Evolutionary conservation across 2,888 invertebrate species (phyloP).

Genomic region (Hipparchia sbordonii): DNA sequence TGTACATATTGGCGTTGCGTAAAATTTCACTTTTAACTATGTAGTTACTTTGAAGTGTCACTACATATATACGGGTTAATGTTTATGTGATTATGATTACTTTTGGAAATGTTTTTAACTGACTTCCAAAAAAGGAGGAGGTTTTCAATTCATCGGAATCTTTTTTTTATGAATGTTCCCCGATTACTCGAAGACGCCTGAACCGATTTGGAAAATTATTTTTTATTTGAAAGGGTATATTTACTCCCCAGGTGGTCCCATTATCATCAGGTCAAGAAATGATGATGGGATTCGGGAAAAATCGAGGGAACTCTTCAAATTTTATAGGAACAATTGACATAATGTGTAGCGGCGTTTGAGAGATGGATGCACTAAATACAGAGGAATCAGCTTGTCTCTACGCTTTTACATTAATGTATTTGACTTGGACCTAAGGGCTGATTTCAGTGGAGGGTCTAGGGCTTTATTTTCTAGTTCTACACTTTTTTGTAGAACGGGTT

Average conservation of each 20-base stretch:
- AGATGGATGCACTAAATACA: background rate
- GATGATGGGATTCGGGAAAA: no score
- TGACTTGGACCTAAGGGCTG: background rate
- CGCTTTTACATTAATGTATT: background rate
- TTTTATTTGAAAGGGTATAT: no score
- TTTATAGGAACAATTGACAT: background rate
- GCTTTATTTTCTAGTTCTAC: background rate
- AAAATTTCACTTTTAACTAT: conserved; percentile 37
- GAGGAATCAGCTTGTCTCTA: background rate
- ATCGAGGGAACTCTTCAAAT: no score
- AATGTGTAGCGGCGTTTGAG: background rate
- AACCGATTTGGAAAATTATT: no score
- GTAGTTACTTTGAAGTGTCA: conserved; percentile 1
- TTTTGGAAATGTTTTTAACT: background rate
- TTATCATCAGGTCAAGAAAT: no score
- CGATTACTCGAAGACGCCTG: no score
- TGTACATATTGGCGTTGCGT: conserved; percentile 28
- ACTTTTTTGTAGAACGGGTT: conserved; percentile 6
- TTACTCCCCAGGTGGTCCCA: no score
- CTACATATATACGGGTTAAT: background rate
- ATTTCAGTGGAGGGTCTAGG: background rate
- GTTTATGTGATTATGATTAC: conserved; percentile 17
- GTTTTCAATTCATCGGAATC: no score
- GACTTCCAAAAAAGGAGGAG: no score
- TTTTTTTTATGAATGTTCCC: no score